A percentile compares a stretch with the other conserved stretches of the same genome.
Conservation (phyloP, 2,888 invertebrate species). For the Microchrysa polita region DNA sequence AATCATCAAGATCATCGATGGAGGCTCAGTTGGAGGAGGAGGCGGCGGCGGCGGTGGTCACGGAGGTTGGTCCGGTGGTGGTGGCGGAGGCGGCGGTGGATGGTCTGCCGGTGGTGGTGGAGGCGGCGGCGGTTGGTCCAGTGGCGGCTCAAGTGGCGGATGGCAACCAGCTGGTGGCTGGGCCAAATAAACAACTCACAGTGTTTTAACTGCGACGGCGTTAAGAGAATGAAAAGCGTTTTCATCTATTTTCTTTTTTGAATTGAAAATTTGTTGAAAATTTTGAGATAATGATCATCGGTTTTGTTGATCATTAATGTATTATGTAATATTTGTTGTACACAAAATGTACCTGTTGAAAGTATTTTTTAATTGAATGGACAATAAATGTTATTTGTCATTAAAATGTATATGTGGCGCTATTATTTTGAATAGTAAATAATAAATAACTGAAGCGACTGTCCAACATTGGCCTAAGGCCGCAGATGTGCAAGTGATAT, state of each 20-base stretch:
- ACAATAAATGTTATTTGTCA: no score
- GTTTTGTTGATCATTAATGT: slow-evolving; percentile 14
- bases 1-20: slow-evolving; percentile 34
- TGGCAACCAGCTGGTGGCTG: slow-evolving; percentile 39
- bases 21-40: slow-evolving; percentile 31
- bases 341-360: slow-evolving; percentile 33
- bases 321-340: slow-evolving; percentile 3
- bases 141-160: slow-evolving; percentile 28
- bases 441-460: no score
- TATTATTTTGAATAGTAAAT: no score
- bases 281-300: not conserved
- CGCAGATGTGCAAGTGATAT: no score
- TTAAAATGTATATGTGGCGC: no score
- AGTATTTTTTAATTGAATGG: not conserved
- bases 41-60: slow-evolving; percentile 33
- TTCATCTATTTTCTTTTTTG: not conserved
- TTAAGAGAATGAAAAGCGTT: not conserved
- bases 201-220: slow-evolving; percentile 39
- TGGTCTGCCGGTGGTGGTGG: slow-evolving; percentile 36
- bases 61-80: slow-evolving; percentile 33
- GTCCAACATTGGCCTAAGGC: no score
- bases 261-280: slow-evolving; percentile 10
- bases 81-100: slow-evolving; percentile 19
- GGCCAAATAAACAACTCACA: slow-evolving; percentile 31
- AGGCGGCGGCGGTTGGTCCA: slow-evolving; percentile 35